Percentiles rank a stretch among this genome's conserved stretches.
Conservation (phyloP, 2,888 invertebrate species). For the Athrips mouffetella region DNA sequence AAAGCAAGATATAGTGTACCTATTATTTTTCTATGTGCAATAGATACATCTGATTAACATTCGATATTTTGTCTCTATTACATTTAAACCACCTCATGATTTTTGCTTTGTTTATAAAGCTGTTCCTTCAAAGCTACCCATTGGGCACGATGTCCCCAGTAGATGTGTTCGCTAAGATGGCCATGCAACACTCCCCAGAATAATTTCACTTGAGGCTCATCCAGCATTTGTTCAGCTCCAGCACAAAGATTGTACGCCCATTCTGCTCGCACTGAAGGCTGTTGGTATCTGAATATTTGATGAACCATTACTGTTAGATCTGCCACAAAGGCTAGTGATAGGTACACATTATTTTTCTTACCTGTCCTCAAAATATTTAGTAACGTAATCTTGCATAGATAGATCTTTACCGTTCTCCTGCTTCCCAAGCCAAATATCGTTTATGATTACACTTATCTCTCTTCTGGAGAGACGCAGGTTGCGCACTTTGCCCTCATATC, state of each 20-base stretch:
- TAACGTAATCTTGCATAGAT: constrained; percentile 66
- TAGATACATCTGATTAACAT: too few species aligned
- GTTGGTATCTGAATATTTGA: constrained; percentile 58
- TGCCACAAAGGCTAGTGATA: too few species aligned
- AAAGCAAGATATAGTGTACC: too few species aligned
- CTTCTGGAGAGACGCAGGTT: constrained; percentile 71
- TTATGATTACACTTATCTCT: constrained; percentile 66
- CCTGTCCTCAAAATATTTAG: constrained; percentile 70
- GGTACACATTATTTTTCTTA: too few species aligned
- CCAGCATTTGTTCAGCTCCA: constrained; percentile 67
- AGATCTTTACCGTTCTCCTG: constrained; percentile 32
- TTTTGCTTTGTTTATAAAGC: constrained; percentile 43
- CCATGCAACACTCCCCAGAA: constrained; percentile 69
- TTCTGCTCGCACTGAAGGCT: constrained; percentile 66
- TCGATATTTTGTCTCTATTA: not conserved
- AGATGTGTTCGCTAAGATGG: constrained; percentile 59
- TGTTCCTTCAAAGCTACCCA: constrained; percentile 51
- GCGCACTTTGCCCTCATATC: constrained; percentile 64
- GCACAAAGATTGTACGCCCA: constrained; percentile 75
- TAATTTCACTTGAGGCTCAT: constrained; percentile 65
- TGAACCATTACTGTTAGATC: too few species aligned
- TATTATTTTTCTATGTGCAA: too few species aligned
- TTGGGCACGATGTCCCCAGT: constrained; percentile 57
- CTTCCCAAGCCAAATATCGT: constrained; percentile 70
- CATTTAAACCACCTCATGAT: constrained; percentile 42